Evolutionary conservation across 1,140 invertebrate species (phyloP), one percentile per base, ranked within the genome.

Genomic region (Orius laevigatus): DNA sequence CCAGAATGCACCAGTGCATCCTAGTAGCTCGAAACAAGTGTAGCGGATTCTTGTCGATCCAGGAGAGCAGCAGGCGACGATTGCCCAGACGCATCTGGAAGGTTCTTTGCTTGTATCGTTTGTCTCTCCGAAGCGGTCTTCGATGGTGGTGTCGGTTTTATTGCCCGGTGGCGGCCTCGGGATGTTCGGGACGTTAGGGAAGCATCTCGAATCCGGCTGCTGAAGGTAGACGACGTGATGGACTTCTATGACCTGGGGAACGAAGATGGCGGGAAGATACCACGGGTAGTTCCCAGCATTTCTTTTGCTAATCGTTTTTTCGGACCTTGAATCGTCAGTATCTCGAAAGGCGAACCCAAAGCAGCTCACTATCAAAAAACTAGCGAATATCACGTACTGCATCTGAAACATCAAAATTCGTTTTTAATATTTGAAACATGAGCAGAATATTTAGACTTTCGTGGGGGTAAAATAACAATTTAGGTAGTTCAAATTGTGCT

Each of bases 1-100:
- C 70, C 75, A 76, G 55, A 73, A 74, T 11, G 74, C 64, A 3
- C 72, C 74, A 1, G 70, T 66, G 59, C 79, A 83, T 3, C 73
- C 73, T 49, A 74, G 63, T 1, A 67, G 59, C 56, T 77, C 74
- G 59, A 83, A 82, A 58, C 79, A 83, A 5, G 62, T 63, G 50
- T 71, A 70, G 11, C 57, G 57, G 36, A 67, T 63, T 50, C 53
- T 53, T 47, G 39, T 52, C 39, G 56, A 64, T 2, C 53, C 62
- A 6, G 59, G 57, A 18, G 69, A 65, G 53, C 79, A 82, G 57
- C 79, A 83, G 16, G 72, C 70, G 9, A 79, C 62, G 5, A 81
- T 71, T 0, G 78, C 78, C 70, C 72, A 75, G 18, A 78, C 69
- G 57, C 79, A 82, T 25, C 62, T 58, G 49, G 61, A 61, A 5